Evolutionary conservation across 2,113 vertebrate species (phyloP).

Genomic region (Pedetes capensis): DNA sequence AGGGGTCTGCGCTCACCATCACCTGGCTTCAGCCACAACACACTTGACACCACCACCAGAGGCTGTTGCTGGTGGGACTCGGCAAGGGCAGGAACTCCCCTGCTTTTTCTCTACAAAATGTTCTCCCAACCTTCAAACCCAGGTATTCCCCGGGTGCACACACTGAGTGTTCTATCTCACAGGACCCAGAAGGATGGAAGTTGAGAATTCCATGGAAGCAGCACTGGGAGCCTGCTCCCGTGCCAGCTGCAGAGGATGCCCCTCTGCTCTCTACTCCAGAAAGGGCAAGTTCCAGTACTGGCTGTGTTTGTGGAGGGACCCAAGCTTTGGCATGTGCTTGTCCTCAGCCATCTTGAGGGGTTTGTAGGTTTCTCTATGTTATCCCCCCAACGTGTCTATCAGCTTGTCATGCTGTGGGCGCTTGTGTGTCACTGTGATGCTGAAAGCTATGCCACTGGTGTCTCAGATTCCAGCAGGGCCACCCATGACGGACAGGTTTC

Average conservation of each 20-base stretch:
- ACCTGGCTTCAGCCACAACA: not conserved
- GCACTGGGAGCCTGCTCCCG: too few relatives aligned
- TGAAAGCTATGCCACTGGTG: too few relatives aligned
- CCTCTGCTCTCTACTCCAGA: not conserved
- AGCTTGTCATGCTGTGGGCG: too few relatives aligned
- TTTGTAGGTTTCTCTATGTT: not conserved
- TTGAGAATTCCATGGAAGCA: not conserved
- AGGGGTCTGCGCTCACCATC: not conserved
- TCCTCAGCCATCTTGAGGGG: not conserved
- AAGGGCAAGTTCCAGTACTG: not conserved
- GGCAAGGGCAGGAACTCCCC: too few relatives aligned
- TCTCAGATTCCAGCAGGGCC: too few relatives aligned
- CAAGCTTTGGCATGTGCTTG: not conserved
- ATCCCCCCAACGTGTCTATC: too few relatives aligned
- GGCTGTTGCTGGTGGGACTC: accelerated
- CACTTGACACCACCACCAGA: accelerated
- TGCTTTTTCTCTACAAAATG: too few relatives aligned
- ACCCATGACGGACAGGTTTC: too few relatives aligned
- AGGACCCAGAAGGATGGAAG: not conserved
- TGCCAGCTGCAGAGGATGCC: too few relatives aligned
- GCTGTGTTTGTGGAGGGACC: not conserved
- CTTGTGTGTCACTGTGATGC: too few relatives aligned
- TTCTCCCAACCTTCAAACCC: not conserved
- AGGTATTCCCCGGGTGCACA: accelerated
- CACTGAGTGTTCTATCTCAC: not conserved